Conservation (phyloP, 2,113 vertebrate species). For the Vulpes vulpes region DNA sequence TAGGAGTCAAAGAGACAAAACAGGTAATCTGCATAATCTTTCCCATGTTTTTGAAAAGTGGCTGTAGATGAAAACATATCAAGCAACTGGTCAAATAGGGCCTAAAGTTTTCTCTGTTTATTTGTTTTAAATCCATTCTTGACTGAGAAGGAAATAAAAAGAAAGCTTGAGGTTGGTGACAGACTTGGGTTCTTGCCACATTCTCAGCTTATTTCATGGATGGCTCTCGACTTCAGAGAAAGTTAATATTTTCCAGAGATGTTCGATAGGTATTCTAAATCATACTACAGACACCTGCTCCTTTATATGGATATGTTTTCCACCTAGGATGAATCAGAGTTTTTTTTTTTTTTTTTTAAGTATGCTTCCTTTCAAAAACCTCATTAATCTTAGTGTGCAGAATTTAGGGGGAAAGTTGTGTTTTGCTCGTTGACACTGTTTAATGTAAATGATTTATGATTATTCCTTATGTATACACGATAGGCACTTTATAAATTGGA, state of each 20-base stretch:
- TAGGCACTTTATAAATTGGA: conserved; percentile 85
- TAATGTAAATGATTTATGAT: conserved; percentile 84
- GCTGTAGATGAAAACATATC: conserved; percentile 18
- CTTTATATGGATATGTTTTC: conserved; percentile 74
- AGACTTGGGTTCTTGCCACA: conserved; percentile 53
- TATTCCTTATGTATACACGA: conserved; percentile 82
- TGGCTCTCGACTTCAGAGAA: conserved; percentile 16
- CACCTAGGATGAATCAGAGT: conserved; percentile 43
- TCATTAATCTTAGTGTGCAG: conserved; percentile 36
- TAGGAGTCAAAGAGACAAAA: background rate
- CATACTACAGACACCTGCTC: conserved; percentile 68
- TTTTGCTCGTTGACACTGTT: conserved; percentile 83
- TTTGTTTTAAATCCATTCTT: conserved; percentile 61
- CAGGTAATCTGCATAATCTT: background rate
- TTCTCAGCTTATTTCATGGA: conserved; percentile 17
- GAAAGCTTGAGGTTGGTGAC: background rate
- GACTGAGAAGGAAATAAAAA: conserved; percentile 37
- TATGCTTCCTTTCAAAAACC: conserved; percentile 68
- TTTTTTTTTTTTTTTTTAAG: conserved; percentile 10
- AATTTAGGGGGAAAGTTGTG: conserved; percentile 77
- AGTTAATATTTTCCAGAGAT: conserved; percentile 69
- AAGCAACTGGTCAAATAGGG: background rate
- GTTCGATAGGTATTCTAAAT: conserved; percentile 72
- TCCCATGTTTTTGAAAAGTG: background rate
- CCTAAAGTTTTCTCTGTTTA: background rate